Base-by-base conservation (phyloP, 1,140 invertebrate genomes). In the Atta texana region DNA sequence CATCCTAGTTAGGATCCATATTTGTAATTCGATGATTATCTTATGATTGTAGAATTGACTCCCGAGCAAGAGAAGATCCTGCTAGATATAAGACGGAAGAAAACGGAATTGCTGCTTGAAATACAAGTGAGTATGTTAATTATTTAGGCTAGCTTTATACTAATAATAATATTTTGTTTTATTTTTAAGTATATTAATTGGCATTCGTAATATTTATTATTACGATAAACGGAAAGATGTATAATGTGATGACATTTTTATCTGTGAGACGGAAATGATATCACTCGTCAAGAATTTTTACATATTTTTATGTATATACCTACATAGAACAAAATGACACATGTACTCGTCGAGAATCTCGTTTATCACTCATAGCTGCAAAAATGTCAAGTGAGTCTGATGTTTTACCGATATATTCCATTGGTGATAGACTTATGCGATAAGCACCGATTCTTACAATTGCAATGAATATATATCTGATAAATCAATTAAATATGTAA, bases 41-140 rank as follows among this genome's bases (percentile, higher is more conserved):
- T 77, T 90, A 68, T 89, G 81, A 63, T 97, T 97, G 82, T 96
- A 99, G 98, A 99, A 96, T 95, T 99, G 93, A 98, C 98, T 81
- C 96, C 97, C 34, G 98, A 99, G 92, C 98, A 99, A 94, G 98
- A 98, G 92, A 98, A 98, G 94, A 96, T 98, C 89, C 96, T 99
- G 80, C 97, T 98, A 89, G 98, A 98, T 93, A 98, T 99, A 92
- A 96, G 98, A 89, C 96, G 98, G 92, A 97, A 98, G 92, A 99
- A 99, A 95, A 97, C 97, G 86, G 98, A 99, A 95, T 95, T 99
- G 85, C 95, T 99, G 82, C 96, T 98, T 78, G 98, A 99, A 96
- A 99, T 99, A 92, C 98, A 99, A 97, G 98, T 99, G 95, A 96
- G 96, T 95, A 64, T 53, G 14, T 51, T 51, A 51, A 51, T 24